Base-by-base conservation (phyloP, 2,797 vertebrate genomes). In the Gadopsis marmoratus region DNA sequence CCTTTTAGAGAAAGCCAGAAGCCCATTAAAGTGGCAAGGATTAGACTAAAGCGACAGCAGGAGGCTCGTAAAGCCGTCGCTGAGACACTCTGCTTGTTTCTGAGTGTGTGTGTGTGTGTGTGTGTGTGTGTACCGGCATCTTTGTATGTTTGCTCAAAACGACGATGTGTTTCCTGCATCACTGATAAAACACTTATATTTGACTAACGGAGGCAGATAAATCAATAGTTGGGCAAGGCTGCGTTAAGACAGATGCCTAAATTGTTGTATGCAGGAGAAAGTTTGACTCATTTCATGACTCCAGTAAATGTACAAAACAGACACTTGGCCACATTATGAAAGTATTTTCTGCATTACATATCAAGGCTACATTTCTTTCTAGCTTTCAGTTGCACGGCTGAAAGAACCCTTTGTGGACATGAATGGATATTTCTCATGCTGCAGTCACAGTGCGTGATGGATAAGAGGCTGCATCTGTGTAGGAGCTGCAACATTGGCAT, bases 11-110 rank as follows among this genome's bases (percentile, higher is more conserved):
- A 82, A 86, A 78, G 79, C 62, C 82, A 74, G 63, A 86, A 91
- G 85, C 86, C 86, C 78, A 89, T 88, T 90, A 89, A 93, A 91
- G 90, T 73, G 76, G 41, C 74, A 81, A 78, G 88, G 86, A 92
- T 92, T 90, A 92, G 75, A 87, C 69, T 77, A 37, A 82, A 83
- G 72, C 26, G 17, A 71, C 88, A 89, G 86, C 79, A 39, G 86
- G 88, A 90, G 76, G 71, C 78, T 83, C 47, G 17, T 61, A 89
- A 88, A 89, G 80, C 89, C 43, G n/a, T 23, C 14, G 71, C 50
- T 67, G 71, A 90, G 88, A 89, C 71, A 48, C 45, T 74, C 61
- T 50, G 70, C 29, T 1, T 48, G 39, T 68, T 45, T 73, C 23
- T 59, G 43, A 77, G 60, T 64, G 47, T 64, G 45, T 39, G 51